These are phyloP conservation scores for Entomobrya proxima DNA, from an alignment of 2,888 invertebrate genomes.

Conservation along the genomic window DNA sequence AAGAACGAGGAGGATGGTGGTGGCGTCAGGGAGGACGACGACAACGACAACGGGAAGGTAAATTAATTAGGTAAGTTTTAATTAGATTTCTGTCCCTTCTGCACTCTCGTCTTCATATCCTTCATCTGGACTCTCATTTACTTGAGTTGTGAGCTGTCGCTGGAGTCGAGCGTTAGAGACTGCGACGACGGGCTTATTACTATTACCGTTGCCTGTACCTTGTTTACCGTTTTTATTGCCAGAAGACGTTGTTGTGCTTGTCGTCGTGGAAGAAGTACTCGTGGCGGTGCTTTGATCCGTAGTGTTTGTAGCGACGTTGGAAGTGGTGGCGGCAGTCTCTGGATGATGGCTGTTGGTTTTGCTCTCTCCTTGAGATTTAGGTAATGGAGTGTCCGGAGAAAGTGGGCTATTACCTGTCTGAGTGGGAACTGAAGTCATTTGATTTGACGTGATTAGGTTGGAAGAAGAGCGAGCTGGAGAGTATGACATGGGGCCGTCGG, in stretches of 20 bases:
- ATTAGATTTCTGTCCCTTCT: slow-evolving; percentile 84
- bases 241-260: slow-evolving; percentile 20
- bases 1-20: not conserved
- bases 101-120: slow-evolving; percentile 88
- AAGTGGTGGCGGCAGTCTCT: slow-evolving; percentile 1
- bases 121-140: slow-evolving; percentile 88
- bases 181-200: slow-evolving; percentile 49
- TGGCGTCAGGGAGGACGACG: slow-evolving; percentile 19
- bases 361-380: not conserved
- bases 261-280: not conserved
- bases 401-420: slow-evolving; percentile 55
- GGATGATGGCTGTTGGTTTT: slow-evolving; percentile 18
- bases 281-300: not conserved
- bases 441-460: slow-evolving; percentile 76
- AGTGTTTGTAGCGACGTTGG: not conserved
- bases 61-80: slow-evolving; percentile 65
- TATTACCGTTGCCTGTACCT: slow-evolving; percentile 38
- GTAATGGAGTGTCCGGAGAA: slow-evolving; percentile 68
- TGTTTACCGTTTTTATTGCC: slow-evolving; percentile 60
- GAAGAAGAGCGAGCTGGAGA: slow-evolving; percentile 39
- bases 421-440: slow-evolving; percentile 67
- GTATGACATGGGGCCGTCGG: slow-evolving; percentile 29
- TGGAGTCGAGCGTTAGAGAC: slow-evolving; percentile 71
- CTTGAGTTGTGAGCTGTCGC: slow-evolving; percentile 72
- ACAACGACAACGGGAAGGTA: slow-evolving; percentile 39